Conservation (phyloP, 1,140 invertebrate species). For the Macrosteles quadrilineatus region DNA sequence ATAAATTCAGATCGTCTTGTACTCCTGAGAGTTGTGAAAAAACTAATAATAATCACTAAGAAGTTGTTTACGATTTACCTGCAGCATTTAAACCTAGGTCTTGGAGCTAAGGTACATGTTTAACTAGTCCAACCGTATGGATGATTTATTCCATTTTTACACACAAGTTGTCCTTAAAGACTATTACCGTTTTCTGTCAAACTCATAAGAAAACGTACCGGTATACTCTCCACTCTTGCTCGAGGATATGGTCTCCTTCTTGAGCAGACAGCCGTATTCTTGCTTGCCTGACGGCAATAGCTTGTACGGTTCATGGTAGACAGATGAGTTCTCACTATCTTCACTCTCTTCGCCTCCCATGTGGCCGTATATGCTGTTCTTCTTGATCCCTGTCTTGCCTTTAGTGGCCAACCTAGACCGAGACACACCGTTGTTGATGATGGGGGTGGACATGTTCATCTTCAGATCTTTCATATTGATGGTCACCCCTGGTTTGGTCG, state of each 20-base stretch:
- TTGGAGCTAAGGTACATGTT: too few relatives aligned
- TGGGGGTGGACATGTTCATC: conserved; percentile 56
- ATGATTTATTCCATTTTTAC: too few relatives aligned
- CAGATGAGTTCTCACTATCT: conserved; percentile 60
- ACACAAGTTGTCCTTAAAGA: too few relatives aligned
- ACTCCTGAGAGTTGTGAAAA: too few relatives aligned
- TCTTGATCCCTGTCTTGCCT: conserved; percentile 41
- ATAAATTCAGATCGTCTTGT: too few relatives aligned
- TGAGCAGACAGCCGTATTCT: conserved; percentile 56
- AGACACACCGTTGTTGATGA: conserved; percentile 58
- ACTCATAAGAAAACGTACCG: too few relatives aligned
- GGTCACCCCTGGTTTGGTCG: conserved; percentile 55
- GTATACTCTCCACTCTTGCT: conserved; percentile 56
- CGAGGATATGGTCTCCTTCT: conserved; percentile 53
- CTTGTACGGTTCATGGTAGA: conserved; percentile 65
- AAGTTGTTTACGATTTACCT: too few relatives aligned
- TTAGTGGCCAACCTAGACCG: conserved; percentile 48
- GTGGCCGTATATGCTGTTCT: conserved; percentile 51
- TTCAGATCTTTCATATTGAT: conserved; percentile 69
- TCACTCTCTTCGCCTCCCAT: conserved; percentile 56
- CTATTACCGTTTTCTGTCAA: too few relatives aligned
- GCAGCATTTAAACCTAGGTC: too few relatives aligned
- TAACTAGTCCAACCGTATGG: too few relatives aligned
- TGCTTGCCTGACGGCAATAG: conserved; percentile 54
- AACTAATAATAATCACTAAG: too few relatives aligned